Evolutionary conservation across 2,888 invertebrate genomes (phyloP), one percentile per base, ranked within the genome.

Genomic region (Phrixothrix hirtus): DNA sequence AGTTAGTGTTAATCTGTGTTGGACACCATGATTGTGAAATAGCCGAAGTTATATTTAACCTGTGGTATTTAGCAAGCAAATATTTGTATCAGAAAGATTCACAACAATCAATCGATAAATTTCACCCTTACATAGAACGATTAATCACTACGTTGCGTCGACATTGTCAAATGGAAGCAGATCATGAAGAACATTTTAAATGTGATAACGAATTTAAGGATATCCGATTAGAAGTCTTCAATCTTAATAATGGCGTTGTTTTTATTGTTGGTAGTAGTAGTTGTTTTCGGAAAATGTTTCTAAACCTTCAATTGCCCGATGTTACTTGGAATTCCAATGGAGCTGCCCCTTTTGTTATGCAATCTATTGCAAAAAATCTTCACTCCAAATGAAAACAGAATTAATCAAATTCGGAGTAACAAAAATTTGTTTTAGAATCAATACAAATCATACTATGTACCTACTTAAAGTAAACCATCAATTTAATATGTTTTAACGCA

Each of bases 11-110:
- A 35, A 86, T 89, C 26, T 95, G 97, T 76, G 92, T 95, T 7
- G 95, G 95, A 0, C 96, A 98, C 79, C 95, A 96, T 76, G 96
- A 98, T 74, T 98, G 95, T 78, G 95, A 97, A 83, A 94, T 95
- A 65, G 86, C 86, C 17, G 86, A 87, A 71, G 92, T 97, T 62
- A 95, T 97, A 1, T 99, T 98, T 74, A 92, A 94, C 75, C 82
- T 97, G 51, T 99, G 99, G 99, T 97, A 95, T 77, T 84, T 92
- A 15, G 76, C 99, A 25, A 95, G 97, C 2, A 98, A 99, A 76
- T 89, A 91, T 67, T 79, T 99, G 2, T 98, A 96, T 74, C 89
- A 92, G 65, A 86, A 87, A 60, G 89, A 95, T 71, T 87, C 85
- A 66, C 87, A 90, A 63, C 82, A 85, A 0, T 73, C 93, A n/a